Evolutionary conservation across 2,113 vertebrate genomes (phyloP).

Genomic region (Ciconia stormi): DNA sequence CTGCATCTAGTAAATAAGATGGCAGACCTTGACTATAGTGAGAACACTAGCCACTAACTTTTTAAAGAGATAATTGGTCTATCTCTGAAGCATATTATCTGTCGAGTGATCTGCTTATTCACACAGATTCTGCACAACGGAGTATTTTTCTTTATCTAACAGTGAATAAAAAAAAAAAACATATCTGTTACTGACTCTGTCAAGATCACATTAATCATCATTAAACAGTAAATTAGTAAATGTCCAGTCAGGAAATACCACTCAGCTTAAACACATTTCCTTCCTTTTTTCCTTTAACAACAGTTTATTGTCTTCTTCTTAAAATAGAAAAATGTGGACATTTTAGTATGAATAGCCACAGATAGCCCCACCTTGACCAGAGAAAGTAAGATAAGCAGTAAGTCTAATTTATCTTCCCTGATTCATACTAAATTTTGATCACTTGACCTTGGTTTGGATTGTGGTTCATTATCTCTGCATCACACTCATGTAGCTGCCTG

Average conservation of each 20-base stretch:
- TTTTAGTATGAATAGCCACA: not conserved
- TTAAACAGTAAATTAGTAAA: not conserved
- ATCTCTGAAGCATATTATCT: not conserved
- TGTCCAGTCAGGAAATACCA: not conserved
- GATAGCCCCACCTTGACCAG: not conserved
- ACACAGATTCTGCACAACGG: not conserved
- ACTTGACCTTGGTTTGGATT: not conserved
- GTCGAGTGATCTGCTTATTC: not conserved
- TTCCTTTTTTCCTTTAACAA: not conserved
- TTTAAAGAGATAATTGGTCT: not conserved
- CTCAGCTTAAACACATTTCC: not conserved
- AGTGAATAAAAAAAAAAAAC: not conserved
- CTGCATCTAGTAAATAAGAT: not conserved
- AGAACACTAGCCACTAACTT: not conserved
- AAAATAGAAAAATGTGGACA: not conserved
- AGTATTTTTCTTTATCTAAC: not conserved
- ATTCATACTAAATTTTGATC: not conserved
- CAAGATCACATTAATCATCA: not conserved
- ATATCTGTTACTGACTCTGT: not conserved
- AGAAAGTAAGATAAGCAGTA: not conserved
- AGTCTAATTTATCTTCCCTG: not conserved
- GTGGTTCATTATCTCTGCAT: not conserved
- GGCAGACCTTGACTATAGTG: not conserved
- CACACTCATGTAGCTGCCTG: not conserved
- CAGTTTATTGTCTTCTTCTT: not conserved